phyloP scores from a whole-genome alignment of 2,888 invertebrate species.

The Calameuta filiformis region DNA sequence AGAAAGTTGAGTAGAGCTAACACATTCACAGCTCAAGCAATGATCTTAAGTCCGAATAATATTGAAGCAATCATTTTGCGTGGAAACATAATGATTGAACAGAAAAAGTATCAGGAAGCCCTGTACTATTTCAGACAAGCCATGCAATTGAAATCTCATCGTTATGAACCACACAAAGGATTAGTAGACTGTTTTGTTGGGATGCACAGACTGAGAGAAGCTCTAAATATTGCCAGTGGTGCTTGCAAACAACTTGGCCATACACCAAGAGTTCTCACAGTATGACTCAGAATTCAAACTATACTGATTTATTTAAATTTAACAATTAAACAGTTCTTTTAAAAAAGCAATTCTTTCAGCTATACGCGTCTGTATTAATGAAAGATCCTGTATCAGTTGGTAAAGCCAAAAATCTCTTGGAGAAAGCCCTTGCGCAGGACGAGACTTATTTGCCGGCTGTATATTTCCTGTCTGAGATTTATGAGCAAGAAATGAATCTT shows the following conservation, averaged over 20 bases:
- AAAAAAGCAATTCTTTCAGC: conserved; percentile 66
- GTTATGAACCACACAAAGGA: conserved; percentile 83
- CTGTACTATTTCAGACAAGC: conserved; percentile 76
- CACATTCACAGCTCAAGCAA: conserved; percentile 80
- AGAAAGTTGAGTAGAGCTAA: conserved; percentile 77
- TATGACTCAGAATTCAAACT: conserved; percentile 58
- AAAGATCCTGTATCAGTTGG: conserved; percentile 73
- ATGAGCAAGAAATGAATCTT: conserved; percentile 74
- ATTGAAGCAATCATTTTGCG: conserved; percentile 81
- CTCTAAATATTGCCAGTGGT: conserved; percentile 77
- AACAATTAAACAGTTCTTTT: neutral
- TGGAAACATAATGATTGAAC: conserved; percentile 75
- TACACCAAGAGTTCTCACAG: conserved; percentile 79
- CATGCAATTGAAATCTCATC: conserved; percentile 71
- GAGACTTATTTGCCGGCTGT: conserved; percentile 80
- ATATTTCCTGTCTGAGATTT: conserved; percentile 77
- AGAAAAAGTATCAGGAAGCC: conserved; percentile 76
- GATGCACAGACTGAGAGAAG: conserved; percentile 77
- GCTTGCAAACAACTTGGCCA: conserved; percentile 80
- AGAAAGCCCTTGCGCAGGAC: conserved; percentile 79
- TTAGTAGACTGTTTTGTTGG: conserved; percentile 80
- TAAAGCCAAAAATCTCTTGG: conserved; percentile 77
- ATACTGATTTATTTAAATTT: neutral
- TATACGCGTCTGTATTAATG: conserved; percentile 80
- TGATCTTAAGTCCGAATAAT: conserved; percentile 73